These are phyloP conservation scores for Virgularia gustaviana DNA, from an alignment of 92 coral and sea anemone species.

Conservation along the genomic window DNA sequence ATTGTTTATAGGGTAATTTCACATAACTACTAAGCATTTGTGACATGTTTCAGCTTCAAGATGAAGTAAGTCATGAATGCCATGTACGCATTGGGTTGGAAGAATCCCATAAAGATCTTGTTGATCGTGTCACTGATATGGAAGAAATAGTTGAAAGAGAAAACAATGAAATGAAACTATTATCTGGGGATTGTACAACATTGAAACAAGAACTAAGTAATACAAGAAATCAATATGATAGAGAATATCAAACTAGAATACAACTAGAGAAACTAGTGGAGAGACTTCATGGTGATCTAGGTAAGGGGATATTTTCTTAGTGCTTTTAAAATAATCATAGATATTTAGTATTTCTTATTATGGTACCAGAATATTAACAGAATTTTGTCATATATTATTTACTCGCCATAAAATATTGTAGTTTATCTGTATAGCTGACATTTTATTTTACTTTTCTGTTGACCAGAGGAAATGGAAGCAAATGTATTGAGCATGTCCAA, in stretches of 20 bases:
- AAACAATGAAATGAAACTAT: constrained; percentile 70
- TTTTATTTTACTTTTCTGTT: neutral
- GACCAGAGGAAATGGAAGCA: constrained; percentile 70
- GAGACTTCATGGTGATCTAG: constrained; percentile 75
- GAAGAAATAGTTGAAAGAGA: constrained; percentile 83
- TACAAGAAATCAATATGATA: constrained; percentile 69
- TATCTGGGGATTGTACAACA: constrained; percentile 71
- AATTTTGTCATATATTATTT: neutral
- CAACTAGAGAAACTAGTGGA: constrained; percentile 69
- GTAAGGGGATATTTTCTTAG: too few relatives aligned
- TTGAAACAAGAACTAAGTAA: constrained; percentile 60
- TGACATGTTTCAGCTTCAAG: constrained; percentile 60
- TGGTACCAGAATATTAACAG: neutral
- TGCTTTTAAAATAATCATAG: too few relatives aligned
- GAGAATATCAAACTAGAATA: constrained; percentile 58
- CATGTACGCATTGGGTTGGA: constrained; percentile 72
- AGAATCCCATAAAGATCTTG: constrained; percentile 72
- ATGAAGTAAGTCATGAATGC: constrained; percentile 65
- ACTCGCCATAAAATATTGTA: too few relatives aligned
- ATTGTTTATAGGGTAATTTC: too few relatives aligned
- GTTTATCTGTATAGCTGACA: neutral
- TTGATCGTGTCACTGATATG: constrained; percentile 86
- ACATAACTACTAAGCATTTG: neutral
- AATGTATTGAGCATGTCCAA: constrained; percentile 63
- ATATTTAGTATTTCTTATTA: too few relatives aligned